Conservation (phyloP, 2,888 invertebrate genomes). For the Eilema griseolum region DNA sequence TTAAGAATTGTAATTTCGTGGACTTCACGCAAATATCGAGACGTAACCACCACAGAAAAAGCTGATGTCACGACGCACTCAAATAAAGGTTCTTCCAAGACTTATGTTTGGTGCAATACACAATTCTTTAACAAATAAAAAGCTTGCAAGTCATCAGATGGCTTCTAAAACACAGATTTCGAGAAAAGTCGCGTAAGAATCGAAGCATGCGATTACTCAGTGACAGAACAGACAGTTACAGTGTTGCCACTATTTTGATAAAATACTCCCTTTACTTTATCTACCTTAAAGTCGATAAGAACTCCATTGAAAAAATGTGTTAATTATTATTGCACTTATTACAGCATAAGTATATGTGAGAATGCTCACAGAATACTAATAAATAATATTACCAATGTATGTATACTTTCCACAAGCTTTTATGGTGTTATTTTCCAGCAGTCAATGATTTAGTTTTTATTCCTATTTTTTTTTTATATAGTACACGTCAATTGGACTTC, state of each 20-base stretch:
- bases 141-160: constrained; percentile 39
- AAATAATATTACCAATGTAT: too few species aligned
- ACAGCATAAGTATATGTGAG: too few species aligned
- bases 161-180: constrained; percentile 56
- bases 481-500: too few species aligned
- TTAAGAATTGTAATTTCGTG: constrained; percentile 32
- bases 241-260: constrained; percentile 45
- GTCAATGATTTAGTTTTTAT: too few species aligned
- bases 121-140: constrained; percentile 45
- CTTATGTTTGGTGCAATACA: constrained; percentile 31
- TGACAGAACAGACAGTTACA: constrained; percentile 49
- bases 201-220: constrained; percentile 46
- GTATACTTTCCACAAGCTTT: too few species aligned
- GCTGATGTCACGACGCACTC: constrained; percentile 34
- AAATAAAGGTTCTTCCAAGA: constrained; percentile 23
- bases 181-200: constrained; percentile 66
- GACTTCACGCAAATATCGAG: constrained; percentile 34
- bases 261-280: constrained; percentile 28
- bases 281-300: neutral
- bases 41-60: constrained; percentile 33
- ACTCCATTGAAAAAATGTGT: too few species aligned
- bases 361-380: too few species aligned
- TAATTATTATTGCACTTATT: too few species aligned
- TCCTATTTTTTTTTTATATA: too few species aligned
- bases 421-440: too few species aligned